These are phyloP conservation scores for Oreocharis arfaki DNA, from an alignment of 2,113 vertebrate genomes.

Conservation along the genomic window DNA sequence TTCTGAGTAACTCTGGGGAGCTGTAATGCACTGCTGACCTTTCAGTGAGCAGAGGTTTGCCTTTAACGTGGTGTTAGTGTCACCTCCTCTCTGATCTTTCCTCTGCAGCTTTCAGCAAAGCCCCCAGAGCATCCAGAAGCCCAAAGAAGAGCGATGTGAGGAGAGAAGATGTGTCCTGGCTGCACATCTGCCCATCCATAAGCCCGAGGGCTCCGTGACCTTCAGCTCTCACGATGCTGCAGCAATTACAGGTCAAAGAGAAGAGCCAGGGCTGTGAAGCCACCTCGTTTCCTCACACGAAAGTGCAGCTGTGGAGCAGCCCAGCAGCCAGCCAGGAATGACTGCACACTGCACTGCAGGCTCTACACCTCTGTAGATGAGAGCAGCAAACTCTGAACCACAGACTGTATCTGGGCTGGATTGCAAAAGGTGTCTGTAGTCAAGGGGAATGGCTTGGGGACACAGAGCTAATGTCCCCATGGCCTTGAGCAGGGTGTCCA, in stretches of 20 bases:
- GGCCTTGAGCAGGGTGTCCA: fast-evolving
- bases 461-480: not conserved
- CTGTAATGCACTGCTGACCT: not conserved
- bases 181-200: not conserved
- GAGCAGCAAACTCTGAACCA: not conserved
- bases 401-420: not conserved
- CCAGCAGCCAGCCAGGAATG: not conserved
- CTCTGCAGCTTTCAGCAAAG: not conserved
- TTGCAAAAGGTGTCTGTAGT: not conserved
- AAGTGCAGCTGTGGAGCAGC: not conserved
- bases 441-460: not conserved
- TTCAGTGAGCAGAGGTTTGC: not conserved
- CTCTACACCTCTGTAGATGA: not conserved
- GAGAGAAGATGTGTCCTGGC: not conserved
- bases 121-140: not conserved
- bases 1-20: not conserved
- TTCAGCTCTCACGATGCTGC: not conserved
- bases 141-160: no score
- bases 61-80: not conserved
- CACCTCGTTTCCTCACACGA: fast-evolving
- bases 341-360: not conserved
- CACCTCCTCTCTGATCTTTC: not conserved
- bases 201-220: not conserved
- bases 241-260: not conserved
- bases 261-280: not conserved